phyloP scores from a whole-genome alignment of 2,113 vertebrate species.

The Thryonomys swinderianus region DNA sequence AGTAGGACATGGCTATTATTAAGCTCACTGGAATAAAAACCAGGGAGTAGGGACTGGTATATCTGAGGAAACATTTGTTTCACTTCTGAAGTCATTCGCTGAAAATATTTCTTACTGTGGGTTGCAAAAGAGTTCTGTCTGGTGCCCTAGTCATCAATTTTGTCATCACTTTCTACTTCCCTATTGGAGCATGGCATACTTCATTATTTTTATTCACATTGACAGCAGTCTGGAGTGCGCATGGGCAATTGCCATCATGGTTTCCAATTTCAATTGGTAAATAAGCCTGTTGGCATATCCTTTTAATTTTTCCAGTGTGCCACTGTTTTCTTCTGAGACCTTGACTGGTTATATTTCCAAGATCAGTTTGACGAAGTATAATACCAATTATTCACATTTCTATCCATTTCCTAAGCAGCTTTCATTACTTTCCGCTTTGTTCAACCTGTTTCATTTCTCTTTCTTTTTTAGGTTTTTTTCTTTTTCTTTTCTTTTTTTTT shows the following conservation, averaged over 20 bases:
- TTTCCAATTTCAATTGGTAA: slow-evolving; percentile 1
- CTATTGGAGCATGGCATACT: neutral
- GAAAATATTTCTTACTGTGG: neutral
- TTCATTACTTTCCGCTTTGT: neutral
- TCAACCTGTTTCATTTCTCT: neutral
- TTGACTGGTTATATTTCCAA: neutral
- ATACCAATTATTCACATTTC: neutral
- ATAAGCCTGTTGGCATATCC: neutral
- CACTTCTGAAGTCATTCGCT: neutral
- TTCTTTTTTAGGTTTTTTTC: neutral
- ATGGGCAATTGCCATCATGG: neutral
- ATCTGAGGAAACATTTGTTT: neutral
- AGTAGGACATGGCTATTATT: neutral
- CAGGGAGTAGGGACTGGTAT: neutral
- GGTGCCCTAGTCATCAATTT: neutral
- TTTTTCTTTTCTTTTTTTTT: neutral
- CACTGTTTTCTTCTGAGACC: neutral
- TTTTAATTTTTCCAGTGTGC: neutral
- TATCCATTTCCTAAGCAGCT: neutral
- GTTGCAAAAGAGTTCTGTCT: neutral
- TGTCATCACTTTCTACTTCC: neutral
- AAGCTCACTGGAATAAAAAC: neutral
- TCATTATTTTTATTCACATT: neutral
- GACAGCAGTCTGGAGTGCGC: neutral
- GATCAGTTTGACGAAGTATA: neutral